Percentiles rank a stretch among this genome's conserved stretches.
phyloP scores from a whole-genome alignment of 2,113 vertebrate genomes.

The Steatornis caripensis region DNA sequence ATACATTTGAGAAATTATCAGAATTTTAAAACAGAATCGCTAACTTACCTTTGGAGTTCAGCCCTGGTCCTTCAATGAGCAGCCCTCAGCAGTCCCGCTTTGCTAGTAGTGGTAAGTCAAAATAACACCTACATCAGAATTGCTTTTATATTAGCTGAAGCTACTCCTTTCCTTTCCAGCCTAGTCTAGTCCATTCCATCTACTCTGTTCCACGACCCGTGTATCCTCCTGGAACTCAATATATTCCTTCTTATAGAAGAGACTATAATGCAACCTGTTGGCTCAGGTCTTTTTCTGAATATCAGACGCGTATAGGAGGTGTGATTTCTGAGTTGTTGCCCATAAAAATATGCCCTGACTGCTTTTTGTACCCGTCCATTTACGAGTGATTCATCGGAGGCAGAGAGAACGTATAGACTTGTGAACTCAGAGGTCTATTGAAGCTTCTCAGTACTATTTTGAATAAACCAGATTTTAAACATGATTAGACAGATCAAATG shows the following conservation, averaged over 20 bases:
- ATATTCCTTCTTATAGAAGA: neutral
- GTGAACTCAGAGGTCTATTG: neutral
- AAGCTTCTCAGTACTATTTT: neutral
- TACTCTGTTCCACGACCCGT: neutral
- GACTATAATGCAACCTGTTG: neutral
- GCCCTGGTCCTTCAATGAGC: neutral
- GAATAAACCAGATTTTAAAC: neutral
- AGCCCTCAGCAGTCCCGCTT: neutral
- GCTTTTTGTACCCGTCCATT: neutral
- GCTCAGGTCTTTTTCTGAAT: neutral
- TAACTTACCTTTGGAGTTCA: neutral
- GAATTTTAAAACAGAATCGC: neutral
- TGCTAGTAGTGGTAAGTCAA: neutral
- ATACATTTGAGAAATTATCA: neutral
- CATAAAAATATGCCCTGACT: neutral
- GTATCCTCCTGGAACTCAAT: neutral
- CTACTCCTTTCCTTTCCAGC: neutral
- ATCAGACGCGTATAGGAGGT: neutral
- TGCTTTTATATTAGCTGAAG: neutral
- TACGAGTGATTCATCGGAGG: neutral
- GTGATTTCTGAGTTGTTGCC: neutral
- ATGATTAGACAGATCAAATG: neutral
- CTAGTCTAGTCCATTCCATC: neutral
- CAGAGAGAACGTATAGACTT: neutral
- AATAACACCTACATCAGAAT: neutral